Conservation (phyloP, 2,888 invertebrate species). For the Brachypalpus laphriformis region DNA sequence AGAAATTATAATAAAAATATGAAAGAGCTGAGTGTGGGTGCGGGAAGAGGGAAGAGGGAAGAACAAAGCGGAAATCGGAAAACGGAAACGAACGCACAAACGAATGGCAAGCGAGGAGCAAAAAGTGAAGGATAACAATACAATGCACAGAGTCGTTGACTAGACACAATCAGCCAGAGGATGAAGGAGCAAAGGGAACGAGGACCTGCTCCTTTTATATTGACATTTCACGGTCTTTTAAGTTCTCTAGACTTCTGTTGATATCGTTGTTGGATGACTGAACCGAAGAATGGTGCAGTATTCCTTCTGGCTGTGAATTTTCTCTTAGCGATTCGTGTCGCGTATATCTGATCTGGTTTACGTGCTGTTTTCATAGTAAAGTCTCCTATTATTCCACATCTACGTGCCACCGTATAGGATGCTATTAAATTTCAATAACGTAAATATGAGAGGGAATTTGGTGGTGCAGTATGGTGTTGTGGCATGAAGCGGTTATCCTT, state of each 20-base stretch:
- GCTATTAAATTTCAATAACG: constrained; percentile 71
- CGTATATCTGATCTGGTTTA: constrained; percentile 73
- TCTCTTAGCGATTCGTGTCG: constrained; percentile 63
- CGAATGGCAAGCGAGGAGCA: constrained; percentile 24
- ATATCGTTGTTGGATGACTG: constrained; percentile 43
- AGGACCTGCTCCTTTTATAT: constrained; percentile 38
- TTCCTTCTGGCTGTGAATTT: constrained; percentile 44
- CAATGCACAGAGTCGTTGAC: constrained; percentile 49
- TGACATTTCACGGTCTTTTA: constrained; percentile 66
- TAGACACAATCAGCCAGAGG: constrained; percentile 44
- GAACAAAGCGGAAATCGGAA: constrained; percentile 42
- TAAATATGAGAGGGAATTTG: constrained; percentile 59
- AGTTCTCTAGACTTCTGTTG: constrained; percentile 57
- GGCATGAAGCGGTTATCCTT: constrained; percentile 36
- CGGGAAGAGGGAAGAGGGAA: background rate
- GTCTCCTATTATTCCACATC: constrained; percentile 64
- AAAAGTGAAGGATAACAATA: constrained; percentile 21
- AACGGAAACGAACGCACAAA: constrained; percentile 57
- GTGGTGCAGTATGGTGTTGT: constrained; percentile 33
- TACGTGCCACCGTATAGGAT: constrained; percentile 62
- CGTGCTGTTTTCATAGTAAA: constrained; percentile 72
- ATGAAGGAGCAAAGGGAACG: background rate
- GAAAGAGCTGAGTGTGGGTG: constrained; percentile 13
- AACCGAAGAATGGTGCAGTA: constrained; percentile 38
- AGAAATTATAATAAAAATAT: constrained; percentile 59